phyloP scores from a whole-genome alignment of 1,140 invertebrate species.

The Oreohelix idahoensis region DNA sequence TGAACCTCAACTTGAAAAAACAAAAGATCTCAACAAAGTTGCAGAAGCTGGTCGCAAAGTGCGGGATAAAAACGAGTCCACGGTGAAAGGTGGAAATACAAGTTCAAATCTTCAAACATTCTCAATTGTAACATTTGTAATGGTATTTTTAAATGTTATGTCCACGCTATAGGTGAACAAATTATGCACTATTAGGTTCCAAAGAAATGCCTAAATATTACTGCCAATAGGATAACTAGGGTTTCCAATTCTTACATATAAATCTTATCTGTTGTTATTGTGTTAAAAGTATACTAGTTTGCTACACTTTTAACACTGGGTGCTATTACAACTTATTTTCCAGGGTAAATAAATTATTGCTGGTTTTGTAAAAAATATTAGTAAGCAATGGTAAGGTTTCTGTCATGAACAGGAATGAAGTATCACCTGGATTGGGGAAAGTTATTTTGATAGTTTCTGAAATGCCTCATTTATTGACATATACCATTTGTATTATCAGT shows the following conservation, averaged over 20 bases:
- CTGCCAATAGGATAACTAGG: background rate
- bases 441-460: no score
- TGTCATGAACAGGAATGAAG: no score
- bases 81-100: background rate
- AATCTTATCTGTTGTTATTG: no score
- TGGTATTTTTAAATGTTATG: background rate
- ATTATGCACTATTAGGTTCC: background rate
- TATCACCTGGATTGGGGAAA: no score
- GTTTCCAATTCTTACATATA: background rate
- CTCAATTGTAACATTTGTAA: background rate
- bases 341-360: no score
- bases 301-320: no score
- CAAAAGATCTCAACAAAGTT: background rate
- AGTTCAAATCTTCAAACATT: background rate
- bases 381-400: no score
- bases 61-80: background rate
- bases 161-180: background rate
- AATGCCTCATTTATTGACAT: no score
- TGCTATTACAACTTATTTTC: no score
- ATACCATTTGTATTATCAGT: no score
- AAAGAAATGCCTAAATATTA: background rate
- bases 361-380: no score
- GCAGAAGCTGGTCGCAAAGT: background rate
- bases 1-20: background rate
- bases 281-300: no score